Percentiles rank a stretch among this genome's conserved stretches.
Conservation (phyloP, 1,140 invertebrate genomes). For the Sogatella furcifera region DNA sequence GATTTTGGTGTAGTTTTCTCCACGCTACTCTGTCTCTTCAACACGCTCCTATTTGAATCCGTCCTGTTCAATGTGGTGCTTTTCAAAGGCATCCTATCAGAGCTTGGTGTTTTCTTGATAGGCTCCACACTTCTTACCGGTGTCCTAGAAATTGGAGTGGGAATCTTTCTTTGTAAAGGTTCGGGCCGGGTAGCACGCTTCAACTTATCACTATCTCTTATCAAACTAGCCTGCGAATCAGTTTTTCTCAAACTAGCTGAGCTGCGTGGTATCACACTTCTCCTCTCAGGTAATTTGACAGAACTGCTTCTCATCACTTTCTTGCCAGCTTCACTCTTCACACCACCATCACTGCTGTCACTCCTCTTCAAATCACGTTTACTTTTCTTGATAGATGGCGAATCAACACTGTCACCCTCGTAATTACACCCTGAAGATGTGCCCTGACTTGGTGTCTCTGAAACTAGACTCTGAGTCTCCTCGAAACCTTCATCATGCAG, state of each 20-base stretch:
- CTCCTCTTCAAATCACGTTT: conserved; percentile 18
- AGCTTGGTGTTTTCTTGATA: conserved; percentile 7
- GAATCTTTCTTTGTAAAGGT: conserved; percentile 14
- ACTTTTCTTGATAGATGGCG: conserved; percentile 20
- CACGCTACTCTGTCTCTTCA: not conserved
- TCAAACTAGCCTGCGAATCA: conserved; percentile 24
- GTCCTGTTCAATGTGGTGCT: not conserved
- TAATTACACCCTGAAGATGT: conserved; percentile 60
- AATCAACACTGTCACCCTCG: conserved; percentile 46
- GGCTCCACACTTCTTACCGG: not conserved
- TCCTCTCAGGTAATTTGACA: conserved; percentile 27
- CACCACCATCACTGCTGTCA: conserved; percentile 27
- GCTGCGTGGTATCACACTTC: conserved; percentile 28
- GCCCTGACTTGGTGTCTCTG: conserved; percentile 69
- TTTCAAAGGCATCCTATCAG: not conserved
- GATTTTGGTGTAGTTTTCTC: conserved; percentile 6
- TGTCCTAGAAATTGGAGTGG: conserved; percentile 4
- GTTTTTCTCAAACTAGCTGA: conserved; percentile 31
- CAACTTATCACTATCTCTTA: conserved; percentile 7
- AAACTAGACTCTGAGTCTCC: conserved; percentile 74
- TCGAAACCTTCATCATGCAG: conserved; percentile 82
- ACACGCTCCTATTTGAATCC: not conserved
- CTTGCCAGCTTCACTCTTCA: conserved; percentile 21
- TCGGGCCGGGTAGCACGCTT: not conserved
- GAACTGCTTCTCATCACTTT: conserved; percentile 23